Percentiles rank a stretch among this genome's conserved stretches.
Evolutionary conservation across 2,888 invertebrate species (phyloP).

Genomic region (Fragum whitleyi): DNA sequence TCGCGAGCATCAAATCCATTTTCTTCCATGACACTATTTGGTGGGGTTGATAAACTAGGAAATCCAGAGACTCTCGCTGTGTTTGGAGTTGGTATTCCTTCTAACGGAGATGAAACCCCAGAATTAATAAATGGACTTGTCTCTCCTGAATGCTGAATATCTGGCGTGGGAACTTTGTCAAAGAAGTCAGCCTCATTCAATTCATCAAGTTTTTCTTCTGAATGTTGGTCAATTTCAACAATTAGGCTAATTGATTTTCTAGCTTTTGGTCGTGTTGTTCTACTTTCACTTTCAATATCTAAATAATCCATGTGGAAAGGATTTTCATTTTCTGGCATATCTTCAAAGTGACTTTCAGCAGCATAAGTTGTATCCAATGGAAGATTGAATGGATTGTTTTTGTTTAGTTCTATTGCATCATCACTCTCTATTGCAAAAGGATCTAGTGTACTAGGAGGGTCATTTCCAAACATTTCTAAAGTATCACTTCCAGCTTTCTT

Average conservation of each 20-base stretch:
- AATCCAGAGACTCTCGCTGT: slow-evolving; percentile 55
- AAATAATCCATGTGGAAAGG: slow-evolving; percentile 15
- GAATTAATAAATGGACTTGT: slow-evolving; percentile 59
- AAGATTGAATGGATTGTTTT: slow-evolving; percentile 18
- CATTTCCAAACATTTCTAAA: background rate
- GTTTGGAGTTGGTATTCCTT: slow-evolving; percentile 35
- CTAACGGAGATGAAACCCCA: slow-evolving; percentile 38
- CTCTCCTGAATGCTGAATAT: slow-evolving; percentile 51
- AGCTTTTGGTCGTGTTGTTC: slow-evolving; percentile 33
- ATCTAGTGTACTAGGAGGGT: background rate
- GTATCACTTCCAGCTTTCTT: background rate
- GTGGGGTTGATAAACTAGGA: slow-evolving; percentile 79
- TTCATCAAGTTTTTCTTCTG: slow-evolving; percentile 62
- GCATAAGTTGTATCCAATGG: background rate
- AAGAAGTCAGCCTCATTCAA: slow-evolving; percentile 68
- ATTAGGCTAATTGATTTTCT: slow-evolving; percentile 59
- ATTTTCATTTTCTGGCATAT: slow-evolving; percentile 25
- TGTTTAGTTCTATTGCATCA: background rate
- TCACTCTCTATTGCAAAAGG: background rate
- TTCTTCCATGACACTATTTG: slow-evolving; percentile 82
- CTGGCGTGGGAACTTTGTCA: slow-evolving; percentile 64
- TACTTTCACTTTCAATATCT: background rate
- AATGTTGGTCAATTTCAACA: slow-evolving; percentile 55
- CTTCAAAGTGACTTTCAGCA: slow-evolving; percentile 30
- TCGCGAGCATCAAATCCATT: slow-evolving; percentile 45